Evolutionary conservation across 2,888 invertebrate genomes (phyloP).

Genomic region (Cataglyphis rosenhaueri): DNA sequence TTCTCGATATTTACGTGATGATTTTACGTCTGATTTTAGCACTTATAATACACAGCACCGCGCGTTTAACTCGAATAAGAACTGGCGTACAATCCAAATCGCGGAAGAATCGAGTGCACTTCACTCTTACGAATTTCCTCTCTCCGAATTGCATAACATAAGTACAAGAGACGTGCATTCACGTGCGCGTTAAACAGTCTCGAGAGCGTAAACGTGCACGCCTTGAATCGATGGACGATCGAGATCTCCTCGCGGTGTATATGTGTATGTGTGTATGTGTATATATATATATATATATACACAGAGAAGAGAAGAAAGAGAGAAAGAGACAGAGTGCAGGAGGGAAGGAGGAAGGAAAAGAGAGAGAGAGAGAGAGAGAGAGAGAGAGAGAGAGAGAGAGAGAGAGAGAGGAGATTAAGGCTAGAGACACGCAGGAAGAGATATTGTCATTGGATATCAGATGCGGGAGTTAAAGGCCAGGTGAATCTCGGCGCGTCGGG

Average conservation of each 20-base stretch:
- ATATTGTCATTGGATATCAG: conserved; percentile 73
- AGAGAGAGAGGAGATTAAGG: conserved; percentile 69
- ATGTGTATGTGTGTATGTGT: conserved; percentile 53
- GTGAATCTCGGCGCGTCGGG: conserved; percentile 68
- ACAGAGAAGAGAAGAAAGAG: conserved; percentile 51
- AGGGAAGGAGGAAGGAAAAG: not conserved
- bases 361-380: conserved; percentile 11
- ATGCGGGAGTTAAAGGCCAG: conserved; percentile 74
- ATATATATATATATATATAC: not conserved
- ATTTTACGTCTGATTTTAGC: not conserved
- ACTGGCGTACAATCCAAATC: not conserved
- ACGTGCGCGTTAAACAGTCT: conserved; percentile 22
- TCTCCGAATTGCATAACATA: conserved; percentile 9
- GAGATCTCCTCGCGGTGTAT: conserved; percentile 58
- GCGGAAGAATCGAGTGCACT: not conserved
- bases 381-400: conserved; percentile 42
- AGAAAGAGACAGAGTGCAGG: conserved; percentile 49
- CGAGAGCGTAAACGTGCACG: conserved; percentile 48
- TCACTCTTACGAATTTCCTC: conserved; percentile 12
- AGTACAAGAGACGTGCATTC: not conserved
- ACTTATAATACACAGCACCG: not conserved
- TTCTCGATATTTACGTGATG: not conserved
- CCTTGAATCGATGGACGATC: conserved; percentile 64
- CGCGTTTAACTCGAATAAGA: not conserved
- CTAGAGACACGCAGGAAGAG: conserved; percentile 56